Conservation (phyloP, 2,113 vertebrate species). For the Cinclus cinclus region DNA sequence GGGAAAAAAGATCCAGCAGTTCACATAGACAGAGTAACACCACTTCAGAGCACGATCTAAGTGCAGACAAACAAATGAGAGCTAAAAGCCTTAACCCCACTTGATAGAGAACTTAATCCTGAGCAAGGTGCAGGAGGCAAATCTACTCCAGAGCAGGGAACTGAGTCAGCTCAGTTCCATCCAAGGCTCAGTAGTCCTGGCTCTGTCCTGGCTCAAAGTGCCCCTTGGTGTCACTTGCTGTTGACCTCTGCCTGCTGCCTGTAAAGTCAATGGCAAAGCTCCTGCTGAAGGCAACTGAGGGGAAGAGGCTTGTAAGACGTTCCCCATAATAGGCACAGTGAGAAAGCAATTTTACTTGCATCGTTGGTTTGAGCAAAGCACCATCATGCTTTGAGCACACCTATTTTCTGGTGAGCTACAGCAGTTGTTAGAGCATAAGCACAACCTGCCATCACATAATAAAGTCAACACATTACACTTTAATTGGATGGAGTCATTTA, state of each 20-base stretch:
- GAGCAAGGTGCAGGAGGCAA: neutral
- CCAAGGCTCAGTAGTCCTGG: neutral
- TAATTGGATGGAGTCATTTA: slow-evolving; percentile 64
- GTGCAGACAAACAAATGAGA: neutral
- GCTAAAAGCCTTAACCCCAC: neutral
- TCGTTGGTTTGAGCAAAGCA: neutral
- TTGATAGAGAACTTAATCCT: neutral
- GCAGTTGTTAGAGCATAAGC: slow-evolving; percentile 33
- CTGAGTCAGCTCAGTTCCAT: neutral
- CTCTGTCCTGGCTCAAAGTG: neutral
- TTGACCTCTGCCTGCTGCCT: neutral
- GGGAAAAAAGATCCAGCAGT: neutral
- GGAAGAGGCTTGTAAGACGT: neutral
- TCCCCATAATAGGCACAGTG: neutral
- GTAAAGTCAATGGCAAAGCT: neutral
- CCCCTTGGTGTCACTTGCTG: neutral
- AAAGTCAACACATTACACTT: slow-evolving; percentile 64
- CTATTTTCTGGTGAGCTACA: slow-evolving; percentile 41
- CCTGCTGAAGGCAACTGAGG: neutral
- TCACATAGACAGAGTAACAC: neutral
- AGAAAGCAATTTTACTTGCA: slow-evolving; percentile 6
- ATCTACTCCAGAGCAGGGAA: neutral
- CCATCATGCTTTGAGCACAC: slow-evolving; percentile 17
- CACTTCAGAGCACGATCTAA: neutral
- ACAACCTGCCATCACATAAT: slow-evolving; percentile 33